Base-by-base conservation (phyloP, 2,797 vertebrate genomes). In the Sylvilagus floridanus region DNA sequence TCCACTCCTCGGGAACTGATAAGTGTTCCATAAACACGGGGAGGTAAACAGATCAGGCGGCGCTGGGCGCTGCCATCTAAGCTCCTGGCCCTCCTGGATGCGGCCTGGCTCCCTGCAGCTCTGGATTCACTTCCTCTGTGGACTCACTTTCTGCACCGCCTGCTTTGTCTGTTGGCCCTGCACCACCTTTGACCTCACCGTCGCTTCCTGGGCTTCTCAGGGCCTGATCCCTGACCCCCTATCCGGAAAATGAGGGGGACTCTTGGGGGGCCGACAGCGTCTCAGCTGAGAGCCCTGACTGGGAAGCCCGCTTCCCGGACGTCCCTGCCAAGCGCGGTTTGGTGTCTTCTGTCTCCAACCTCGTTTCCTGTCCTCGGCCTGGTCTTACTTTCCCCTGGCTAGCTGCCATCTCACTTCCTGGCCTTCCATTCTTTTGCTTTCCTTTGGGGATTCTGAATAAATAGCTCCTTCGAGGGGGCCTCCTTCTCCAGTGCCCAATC, bases 301-400 rank as follows among this genome's bases (percentile, higher is more conserved):
- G n/a, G 13, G 83, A 75, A 88, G 60, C 85, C 32, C 19, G 30
- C 75, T 94, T 95, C 94, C 85, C 87, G 71, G 57, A 19, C 60
- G 68, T 93, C 57, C 37, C 32, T 88, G 85, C 81, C 90, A 84
- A 73, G 22, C 14, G 30, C 5, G n/a, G 62, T 47, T 65, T 89
- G 62, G 21, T 19, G 76, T 76, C 85, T 87, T 88, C 50, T 72
- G 86, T 65, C 85, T 93, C 78, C 95, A 93, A 95, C 71, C 47
- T 94, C 90, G 96, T 95, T 97, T 97, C 94, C 96, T 96, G 88
- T 89, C 88, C 90, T 95, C 92, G 94, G 57, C 68, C 28, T 90
- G 77, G 69, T 95, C 77, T 90, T 78, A 87, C 71, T 96, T 95
- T 95, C 91, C 73, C 75, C 72, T 88, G 91, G 91, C 93, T 90